Percentiles rank a stretch among this genome's conserved stretches.
phyloP scores from a whole-genome alignment of 2,113 vertebrate genomes.

The Melozone crissalis region DNA sequence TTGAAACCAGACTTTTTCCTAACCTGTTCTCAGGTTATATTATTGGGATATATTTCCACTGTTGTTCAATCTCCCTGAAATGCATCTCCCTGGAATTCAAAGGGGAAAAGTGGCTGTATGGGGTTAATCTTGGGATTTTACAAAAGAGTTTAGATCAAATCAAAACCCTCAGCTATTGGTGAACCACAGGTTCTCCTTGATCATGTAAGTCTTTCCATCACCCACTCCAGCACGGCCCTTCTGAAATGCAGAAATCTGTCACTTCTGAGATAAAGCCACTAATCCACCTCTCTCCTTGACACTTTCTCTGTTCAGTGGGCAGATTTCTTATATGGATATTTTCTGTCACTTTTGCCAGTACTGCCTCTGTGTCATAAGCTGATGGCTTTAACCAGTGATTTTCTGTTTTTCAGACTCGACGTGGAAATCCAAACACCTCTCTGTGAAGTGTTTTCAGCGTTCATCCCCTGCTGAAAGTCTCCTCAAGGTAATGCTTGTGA shows the following conservation, averaged over 20 bases:
- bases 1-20: neutral
- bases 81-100: slow-evolving; percentile 12
- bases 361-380: slow-evolving; percentile 73
- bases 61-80: slow-evolving; percentile 6
- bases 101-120: slow-evolving; percentile 12
- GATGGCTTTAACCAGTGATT: slow-evolving; percentile 75
- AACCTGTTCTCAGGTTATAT: neutral
- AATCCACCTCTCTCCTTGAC: slow-evolving; percentile 71
- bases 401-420: slow-evolving; percentile 72
- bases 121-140: slow-evolving; percentile 66
- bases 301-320: slow-evolving; percentile 61
- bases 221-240: slow-evolving; percentile 62
- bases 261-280: slow-evolving; percentile 74
- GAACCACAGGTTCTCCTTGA: slow-evolving; percentile 60
- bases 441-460: slow-evolving; percentile 58
- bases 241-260: slow-evolving; percentile 75
- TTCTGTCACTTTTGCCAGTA: slow-evolving; percentile 64
- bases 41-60: neutral
- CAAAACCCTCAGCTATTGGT: slow-evolving; percentile 51
- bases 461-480: slow-evolving; percentile 59
- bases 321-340: slow-evolving; percentile 67
- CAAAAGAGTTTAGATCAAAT: slow-evolving; percentile 56
- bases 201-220: slow-evolving; percentile 54
- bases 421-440: slow-evolving; percentile 46
- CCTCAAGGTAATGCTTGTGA: slow-evolving; percentile 71